A percentile compares a stretch with the other conserved stretches of the same genome.
Evolutionary conservation across 2,113 vertebrate genomes (phyloP).

Genomic region (Chlorodrepanis virens): DNA sequence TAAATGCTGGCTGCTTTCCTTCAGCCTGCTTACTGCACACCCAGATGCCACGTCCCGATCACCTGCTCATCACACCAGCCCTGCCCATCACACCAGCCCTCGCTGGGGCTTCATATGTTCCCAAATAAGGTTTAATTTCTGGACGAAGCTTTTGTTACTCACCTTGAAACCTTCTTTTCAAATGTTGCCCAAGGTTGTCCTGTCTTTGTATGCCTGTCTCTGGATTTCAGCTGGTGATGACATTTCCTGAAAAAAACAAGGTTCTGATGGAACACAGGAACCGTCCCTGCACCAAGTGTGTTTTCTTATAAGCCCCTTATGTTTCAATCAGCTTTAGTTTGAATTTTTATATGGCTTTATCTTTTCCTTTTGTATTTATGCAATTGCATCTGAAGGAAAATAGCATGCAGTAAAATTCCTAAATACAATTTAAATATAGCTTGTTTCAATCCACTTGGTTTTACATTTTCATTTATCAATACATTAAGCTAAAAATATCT

Average conservation of each 20-base stretch:
- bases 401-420: neutral
- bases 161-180: neutral
- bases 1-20: neutral
- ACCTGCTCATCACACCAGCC: neutral
- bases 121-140: neutral
- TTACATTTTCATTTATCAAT: neutral
- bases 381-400: constrained; percentile 24
- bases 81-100: neutral
- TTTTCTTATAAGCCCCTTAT: constrained; percentile 5
- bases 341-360: neutral
- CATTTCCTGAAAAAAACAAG: neutral
- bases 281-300: neutral
- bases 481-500: neutral
- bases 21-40: neutral
- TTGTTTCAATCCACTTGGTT: neutral
- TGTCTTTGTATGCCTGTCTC: neutral
- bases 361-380: constrained; percentile 18
- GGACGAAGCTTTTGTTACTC: neutral
- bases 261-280: neutral
- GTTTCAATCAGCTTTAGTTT: constrained; percentile 19
- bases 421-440: constrained; percentile 19
- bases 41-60: neutral
- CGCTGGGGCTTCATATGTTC: neutral
- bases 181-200: neutral
- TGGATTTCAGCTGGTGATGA: neutral